Base-by-base conservation (phyloP, 1,140 invertebrate species). In the Apis laboriosa region DNA sequence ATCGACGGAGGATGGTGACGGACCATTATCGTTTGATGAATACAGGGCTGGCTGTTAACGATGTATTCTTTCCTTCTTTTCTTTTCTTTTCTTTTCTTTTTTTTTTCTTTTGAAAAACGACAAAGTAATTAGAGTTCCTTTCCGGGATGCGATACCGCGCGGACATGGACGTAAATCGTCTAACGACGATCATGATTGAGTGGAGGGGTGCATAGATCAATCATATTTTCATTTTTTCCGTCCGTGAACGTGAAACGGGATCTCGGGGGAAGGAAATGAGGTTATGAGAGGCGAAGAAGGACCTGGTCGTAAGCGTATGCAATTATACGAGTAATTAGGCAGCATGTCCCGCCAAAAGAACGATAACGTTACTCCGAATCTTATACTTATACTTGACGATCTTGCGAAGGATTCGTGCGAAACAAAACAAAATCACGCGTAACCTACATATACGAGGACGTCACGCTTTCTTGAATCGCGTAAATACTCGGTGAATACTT, bases 61-160 rank as follows among this genome's bases (percentile, higher is more conserved):
- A 64, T 43, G 60, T n/a, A 28, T 66, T 63, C 17, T 7, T 56
- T 56, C 17, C 0, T 7, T 5, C 5, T 15, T 15, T 55, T 55
- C 12, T 12, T n/a, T 17, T 56, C 49, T 28, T 34, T 43, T 43
- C 34, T 5, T 43, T 7, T 3, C 5, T 7, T 56, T 56, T 19
- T 7, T 17, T 17, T 56, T 12, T 13, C 61, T 19, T 56, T 56
- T 28, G 9, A n/a, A 53, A 53, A 56, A 53, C 56, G 58, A 71
- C 49, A 71, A 71, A 83, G 75, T 63, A 83, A 83, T 83, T 83
- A 83, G 58, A 78, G 58, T 66, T 78, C 76, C 76, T 56, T 71
- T 71, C 75, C 58, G 28, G 66, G 76, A 70, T 43, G 19, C 9
- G 55, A 78, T 78, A 70, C 58, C 77, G 24, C 19, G 70, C 51